These are phyloP conservation scores for Caenorhabditis becei DNA, from an alignment of 2,888 invertebrate genomes.

Conservation along the genomic window DNA sequence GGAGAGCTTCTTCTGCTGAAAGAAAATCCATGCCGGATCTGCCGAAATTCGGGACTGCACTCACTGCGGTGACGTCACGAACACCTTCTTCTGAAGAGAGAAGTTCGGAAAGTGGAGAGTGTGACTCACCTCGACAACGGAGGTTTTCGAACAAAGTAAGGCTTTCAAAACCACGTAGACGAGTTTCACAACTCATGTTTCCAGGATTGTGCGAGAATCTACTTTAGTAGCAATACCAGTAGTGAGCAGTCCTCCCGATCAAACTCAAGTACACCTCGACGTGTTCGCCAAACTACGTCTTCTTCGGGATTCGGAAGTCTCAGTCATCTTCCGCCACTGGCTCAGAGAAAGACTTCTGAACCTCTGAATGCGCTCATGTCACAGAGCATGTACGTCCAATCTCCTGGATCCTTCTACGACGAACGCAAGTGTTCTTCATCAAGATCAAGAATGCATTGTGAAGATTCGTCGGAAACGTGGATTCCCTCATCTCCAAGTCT, in stretches of 20 bases:
- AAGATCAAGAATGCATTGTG: slow-evolving; percentile 22
- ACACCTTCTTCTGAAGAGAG: slow-evolving; percentile 38
- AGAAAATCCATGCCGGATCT: slow-evolving; percentile 33
- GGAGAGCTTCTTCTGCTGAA: slow-evolving; percentile 57
- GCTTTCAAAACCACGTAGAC: too few relatives aligned
- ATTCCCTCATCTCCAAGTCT: slow-evolving; percentile 60
- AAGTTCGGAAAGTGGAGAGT: slow-evolving; percentile 52
- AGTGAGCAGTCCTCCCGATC: slow-evolving; percentile 53
- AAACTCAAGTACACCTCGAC: slow-evolving; percentile 51
- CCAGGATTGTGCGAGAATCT: slow-evolving; percentile 46
- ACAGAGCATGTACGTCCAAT: slow-evolving; percentile 66
- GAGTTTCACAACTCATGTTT: neutral
- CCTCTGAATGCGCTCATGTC: slow-evolving; percentile 62
- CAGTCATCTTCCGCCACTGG: slow-evolving; percentile 64
- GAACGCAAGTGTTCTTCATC: slow-evolving; percentile 17
- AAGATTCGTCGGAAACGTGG: slow-evolving; percentile 50
- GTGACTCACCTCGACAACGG: slow-evolving; percentile 28
- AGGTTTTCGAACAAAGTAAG: slow-evolving; percentile 33
- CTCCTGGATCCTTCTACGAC: slow-evolving; percentile 15
- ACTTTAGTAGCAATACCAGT: slow-evolving; percentile 50
- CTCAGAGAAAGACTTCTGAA: slow-evolving; percentile 36
- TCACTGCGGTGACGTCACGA: slow-evolving; percentile 44
- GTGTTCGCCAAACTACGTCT: slow-evolving; percentile 53
- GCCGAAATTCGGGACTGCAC: slow-evolving; percentile 54
- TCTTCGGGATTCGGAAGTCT: slow-evolving; percentile 67